These are phyloP conservation scores for Abramis brama DNA, from an alignment of 2,113 vertebrate genomes.

Conservation along the genomic window DNA sequence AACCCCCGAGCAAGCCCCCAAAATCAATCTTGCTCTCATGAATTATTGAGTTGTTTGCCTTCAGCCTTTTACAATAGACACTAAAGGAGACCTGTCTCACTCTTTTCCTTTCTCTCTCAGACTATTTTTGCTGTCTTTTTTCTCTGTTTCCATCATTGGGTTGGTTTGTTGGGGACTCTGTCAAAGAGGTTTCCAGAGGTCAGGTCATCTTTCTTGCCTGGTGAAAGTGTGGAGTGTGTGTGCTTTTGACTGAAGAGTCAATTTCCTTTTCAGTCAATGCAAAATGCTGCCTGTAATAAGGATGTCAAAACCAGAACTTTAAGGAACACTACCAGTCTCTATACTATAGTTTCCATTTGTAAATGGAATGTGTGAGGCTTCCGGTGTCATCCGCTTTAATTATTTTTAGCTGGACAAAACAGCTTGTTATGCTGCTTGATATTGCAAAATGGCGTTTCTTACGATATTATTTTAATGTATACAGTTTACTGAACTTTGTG, in stretches of 20 bases:
- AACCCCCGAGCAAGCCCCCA: conserved; percentile 62
- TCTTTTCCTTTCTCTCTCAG: conserved; percentile 22
- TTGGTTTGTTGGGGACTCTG: conserved; percentile 28
- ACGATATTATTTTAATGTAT: no score
- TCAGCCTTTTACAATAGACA: conserved; percentile 73
- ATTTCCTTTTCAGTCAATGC: background rate
- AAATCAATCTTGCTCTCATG: conserved; percentile 74
- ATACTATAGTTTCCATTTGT: no score
- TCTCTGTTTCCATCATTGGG: conserved; percentile 27
- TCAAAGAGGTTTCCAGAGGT: conserved; percentile 37
- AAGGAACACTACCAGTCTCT: background rate
- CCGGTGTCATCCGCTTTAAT: no score
- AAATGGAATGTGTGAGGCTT: no score
- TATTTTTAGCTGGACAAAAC: no score
- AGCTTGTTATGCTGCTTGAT: no score
- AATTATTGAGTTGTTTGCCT: conserved; percentile 84
- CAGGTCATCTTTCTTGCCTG: conserved; percentile 15
- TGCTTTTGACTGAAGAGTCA: background rate
- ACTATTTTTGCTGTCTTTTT: conserved; percentile 2
- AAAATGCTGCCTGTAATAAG: conserved; percentile 8
- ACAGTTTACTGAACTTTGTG: no score
- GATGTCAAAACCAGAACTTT: background rate
- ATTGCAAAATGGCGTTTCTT: no score
- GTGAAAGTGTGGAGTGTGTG: background rate
- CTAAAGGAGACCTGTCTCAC: conserved; percentile 50